phyloP scores from a whole-genome alignment of 1,140 invertebrate species.

The Papilio machaon region DNA sequence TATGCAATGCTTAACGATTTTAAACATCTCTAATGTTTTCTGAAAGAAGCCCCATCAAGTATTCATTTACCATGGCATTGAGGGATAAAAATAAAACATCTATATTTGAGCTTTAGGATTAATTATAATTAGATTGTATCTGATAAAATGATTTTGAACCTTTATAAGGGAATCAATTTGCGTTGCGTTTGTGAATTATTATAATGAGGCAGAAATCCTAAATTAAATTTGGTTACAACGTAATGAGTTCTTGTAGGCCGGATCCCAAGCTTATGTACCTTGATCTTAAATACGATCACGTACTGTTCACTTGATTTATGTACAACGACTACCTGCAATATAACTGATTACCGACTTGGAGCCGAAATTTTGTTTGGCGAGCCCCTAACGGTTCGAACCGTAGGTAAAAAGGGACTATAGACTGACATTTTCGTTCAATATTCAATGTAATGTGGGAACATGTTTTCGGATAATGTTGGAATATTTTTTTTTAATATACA shows the following conservation, averaged over 20 bases:
- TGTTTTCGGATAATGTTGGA: slow-evolving; percentile 31
- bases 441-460: slow-evolving; percentile 32
- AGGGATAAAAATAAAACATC: not conserved
- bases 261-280: slow-evolving; percentile 65
- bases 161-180: slow-evolving; percentile 49
- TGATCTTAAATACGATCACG: slow-evolving; percentile 79
- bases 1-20: not conserved
- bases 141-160: slow-evolving; percentile 2
- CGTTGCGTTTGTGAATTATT: slow-evolving; percentile 70
- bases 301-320: slow-evolving; percentile 76
- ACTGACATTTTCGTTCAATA: slow-evolving; percentile 33
- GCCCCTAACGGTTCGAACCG: slow-evolving; percentile 54
- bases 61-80: not conserved
- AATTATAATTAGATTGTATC: slow-evolving; percentile 5
- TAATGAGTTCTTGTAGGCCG: slow-evolving; percentile 76
- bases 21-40: not conserved
- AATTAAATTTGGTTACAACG: slow-evolving; percentile 79
- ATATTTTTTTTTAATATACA: slow-evolving; percentile 17
- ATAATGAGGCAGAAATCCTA: slow-evolving; percentile 68
- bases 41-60: not conserved
- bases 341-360: slow-evolving; percentile 69
- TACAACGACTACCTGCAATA: slow-evolving; percentile 77
- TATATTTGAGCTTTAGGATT: not conserved
- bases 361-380: slow-evolving; percentile 58
- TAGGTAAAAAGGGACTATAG: slow-evolving; percentile 36